Percentiles rank a stretch among this genome's conserved stretches.
Evolutionary conservation across 2,888 invertebrate genomes (phyloP).

Genomic region (Sepiola atlantica): DNA sequence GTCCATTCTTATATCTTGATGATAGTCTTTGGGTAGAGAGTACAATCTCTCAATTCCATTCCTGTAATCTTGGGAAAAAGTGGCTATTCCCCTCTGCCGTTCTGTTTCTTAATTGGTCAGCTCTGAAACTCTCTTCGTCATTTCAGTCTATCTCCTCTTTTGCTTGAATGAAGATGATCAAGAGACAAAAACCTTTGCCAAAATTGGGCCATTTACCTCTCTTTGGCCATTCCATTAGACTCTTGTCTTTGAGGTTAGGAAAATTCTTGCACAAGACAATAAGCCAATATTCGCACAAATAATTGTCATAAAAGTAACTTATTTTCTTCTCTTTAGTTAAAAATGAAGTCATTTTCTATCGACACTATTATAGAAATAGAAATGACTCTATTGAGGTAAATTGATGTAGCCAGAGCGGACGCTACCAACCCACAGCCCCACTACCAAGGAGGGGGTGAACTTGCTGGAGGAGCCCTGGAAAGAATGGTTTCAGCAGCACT

Average conservation of each 20-base stretch:
- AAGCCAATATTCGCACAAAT: not conserved
- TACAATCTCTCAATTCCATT: constrained; percentile 32
- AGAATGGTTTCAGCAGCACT: no score
- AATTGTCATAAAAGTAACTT: constrained; percentile 20
- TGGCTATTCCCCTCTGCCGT: not conserved
- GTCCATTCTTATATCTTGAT: not conserved
- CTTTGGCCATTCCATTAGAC: constrained; percentile 21
- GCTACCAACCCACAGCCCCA: no score
- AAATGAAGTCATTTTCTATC: not conserved
- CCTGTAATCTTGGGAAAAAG: not conserved
- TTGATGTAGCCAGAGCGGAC: not conserved
- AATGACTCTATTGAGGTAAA: not conserved
- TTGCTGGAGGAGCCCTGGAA: no score
- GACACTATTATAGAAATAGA: not conserved
- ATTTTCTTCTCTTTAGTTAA: not conserved
- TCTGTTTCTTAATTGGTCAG: not conserved
- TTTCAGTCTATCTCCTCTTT: not conserved
- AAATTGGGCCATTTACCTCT: not conserved
- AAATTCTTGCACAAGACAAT: not conserved
- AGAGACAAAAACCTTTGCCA: not conserved
- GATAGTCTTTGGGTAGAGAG: not conserved
- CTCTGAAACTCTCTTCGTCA: not conserved
- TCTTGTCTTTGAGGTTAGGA: not conserved
- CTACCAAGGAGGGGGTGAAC: no score
- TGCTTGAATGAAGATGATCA: constrained; percentile 11